Evolutionary conservation across 2,797 vertebrate species (phyloP), one percentile per base, ranked within the genome.

Genomic region (Benthosema pterotum): DNA sequence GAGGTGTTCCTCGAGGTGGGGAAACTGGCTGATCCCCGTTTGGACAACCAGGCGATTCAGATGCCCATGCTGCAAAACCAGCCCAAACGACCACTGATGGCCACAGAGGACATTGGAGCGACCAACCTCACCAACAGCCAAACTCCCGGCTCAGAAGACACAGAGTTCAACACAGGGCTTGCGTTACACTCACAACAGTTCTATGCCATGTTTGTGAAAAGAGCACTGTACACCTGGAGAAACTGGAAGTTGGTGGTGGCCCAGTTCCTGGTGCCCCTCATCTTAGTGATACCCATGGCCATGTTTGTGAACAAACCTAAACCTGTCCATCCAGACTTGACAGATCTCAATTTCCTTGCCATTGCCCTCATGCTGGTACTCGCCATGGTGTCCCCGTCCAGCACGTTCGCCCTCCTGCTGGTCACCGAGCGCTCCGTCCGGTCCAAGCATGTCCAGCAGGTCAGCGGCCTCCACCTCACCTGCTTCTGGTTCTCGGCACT

Each of bases 211-310:
- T 97, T 99, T 83, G 91, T 98, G 85, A 99, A 99, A 90, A 93
- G 98, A 79, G 97, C 96, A 0, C 71, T 95, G 6, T 99, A 98
- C 88, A 97, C 94, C 91, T 97, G 95, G 95, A 93, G 98, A 28
- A 98, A 99, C 91, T 99, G 98, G 98, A 99, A 98, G 88, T 94
- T 99, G 87, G 94, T 96, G 75, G 95, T 93, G 0, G 97, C 95
- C 0, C 98, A 99, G 93, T 96, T 98, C 86, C 87, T 99, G 12
- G 95, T 99, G 66, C 98, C 98, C 15, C 87, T 98, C 56, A 92
- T 96, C 42, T 98, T 98, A n/a, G n/a, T n/a, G n/a, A n/a, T 82
- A 95, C 95, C 94, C 19, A 77, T 97, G 17, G 95, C 97, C 22
- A 91, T 99, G 74, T 65, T 96, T 0, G 94, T 98, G 74, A n/a